phyloP scores from a whole-genome alignment of 2,797 vertebrate species.

The Bradypus variegatus region DNA sequence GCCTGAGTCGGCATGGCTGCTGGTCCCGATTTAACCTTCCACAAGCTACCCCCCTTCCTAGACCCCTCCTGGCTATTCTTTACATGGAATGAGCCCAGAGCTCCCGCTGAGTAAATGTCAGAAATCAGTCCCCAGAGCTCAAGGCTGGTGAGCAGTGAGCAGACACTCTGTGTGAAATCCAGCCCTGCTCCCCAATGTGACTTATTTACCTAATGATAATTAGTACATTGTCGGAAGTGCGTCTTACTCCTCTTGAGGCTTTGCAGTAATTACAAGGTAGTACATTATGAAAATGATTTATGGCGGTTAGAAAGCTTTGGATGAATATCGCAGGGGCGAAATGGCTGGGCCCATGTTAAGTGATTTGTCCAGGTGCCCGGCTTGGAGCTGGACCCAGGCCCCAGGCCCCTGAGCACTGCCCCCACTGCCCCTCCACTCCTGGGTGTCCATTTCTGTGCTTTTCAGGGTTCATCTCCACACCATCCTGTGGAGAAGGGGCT shows the following conservation, averaged over 20 bases:
- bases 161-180: neutral
- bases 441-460: accelerated
- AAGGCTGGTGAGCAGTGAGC: neutral
- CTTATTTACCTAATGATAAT: slow-evolving; percentile 26
- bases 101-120: neutral
- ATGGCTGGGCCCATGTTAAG: neutral
- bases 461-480: neutral
- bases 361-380: neutral
- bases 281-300: slow-evolving; percentile 42
- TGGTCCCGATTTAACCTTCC: too few species aligned
- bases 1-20: neutral
- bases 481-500: neutral
- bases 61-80: neutral
- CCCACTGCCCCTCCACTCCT: neutral
- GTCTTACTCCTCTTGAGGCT: slow-evolving; percentile 3
- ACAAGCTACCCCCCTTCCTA: neutral
- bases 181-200: neutral
- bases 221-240: slow-evolving; percentile 23
- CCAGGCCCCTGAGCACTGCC: neutral
- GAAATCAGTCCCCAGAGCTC: neutral
- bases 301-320: neutral
- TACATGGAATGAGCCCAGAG: neutral
- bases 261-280: slow-evolving; percentile 20
- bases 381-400: neutral
- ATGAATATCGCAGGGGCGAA: neutral